Percentiles rank a stretch among this genome's conserved stretches.
These are phyloP conservation scores for Procavia capensis DNA, from an alignment of 2,113 vertebrate genomes.

Conservation along the genomic window DNA sequence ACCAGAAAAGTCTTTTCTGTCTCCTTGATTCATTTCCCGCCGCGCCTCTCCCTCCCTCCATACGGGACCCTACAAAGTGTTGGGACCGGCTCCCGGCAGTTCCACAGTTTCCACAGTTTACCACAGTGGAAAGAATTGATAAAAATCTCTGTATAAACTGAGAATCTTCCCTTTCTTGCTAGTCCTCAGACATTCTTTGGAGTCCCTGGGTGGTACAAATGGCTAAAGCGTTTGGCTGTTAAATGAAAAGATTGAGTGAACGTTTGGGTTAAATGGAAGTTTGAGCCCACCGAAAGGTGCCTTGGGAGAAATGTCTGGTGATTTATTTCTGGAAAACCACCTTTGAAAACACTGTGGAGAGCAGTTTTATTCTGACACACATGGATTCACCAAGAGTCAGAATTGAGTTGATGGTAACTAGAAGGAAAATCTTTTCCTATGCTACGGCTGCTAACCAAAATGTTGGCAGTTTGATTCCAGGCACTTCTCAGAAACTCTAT, in stretches of 20 bases:
- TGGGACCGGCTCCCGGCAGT: too few relatives aligned
- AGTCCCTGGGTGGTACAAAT: neutral
- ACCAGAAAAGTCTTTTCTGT: too few relatives aligned
- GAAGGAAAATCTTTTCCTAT: neutral
- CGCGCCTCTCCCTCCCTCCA: too few relatives aligned
- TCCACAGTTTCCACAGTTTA: too few relatives aligned
- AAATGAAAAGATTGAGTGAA: too few relatives aligned
- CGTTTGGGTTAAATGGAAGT: too few relatives aligned
- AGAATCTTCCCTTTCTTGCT: neutral
- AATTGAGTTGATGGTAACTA: neutral
- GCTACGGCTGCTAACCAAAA: too few relatives aligned
- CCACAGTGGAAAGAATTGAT: neutral
- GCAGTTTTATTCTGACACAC: neutral
- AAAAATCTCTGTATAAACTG: neutral
- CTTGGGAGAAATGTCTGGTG: neutral
- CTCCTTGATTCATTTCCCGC: too few relatives aligned
- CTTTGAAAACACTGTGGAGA: neutral
- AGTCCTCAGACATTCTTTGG: neutral
- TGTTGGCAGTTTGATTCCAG: too few relatives aligned
- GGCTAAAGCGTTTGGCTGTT: neutral
- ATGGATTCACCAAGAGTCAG: neutral
- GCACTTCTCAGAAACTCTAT: too few relatives aligned
- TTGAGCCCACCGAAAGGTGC: neutral
- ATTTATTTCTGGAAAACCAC: neutral
- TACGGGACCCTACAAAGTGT: too few relatives aligned